Percentiles rank a stretch among this genome's conserved stretches.
phyloP scores from a whole-genome alignment of 2,797 vertebrate genomes.

The Melanotaenia trifasciata region DNA sequence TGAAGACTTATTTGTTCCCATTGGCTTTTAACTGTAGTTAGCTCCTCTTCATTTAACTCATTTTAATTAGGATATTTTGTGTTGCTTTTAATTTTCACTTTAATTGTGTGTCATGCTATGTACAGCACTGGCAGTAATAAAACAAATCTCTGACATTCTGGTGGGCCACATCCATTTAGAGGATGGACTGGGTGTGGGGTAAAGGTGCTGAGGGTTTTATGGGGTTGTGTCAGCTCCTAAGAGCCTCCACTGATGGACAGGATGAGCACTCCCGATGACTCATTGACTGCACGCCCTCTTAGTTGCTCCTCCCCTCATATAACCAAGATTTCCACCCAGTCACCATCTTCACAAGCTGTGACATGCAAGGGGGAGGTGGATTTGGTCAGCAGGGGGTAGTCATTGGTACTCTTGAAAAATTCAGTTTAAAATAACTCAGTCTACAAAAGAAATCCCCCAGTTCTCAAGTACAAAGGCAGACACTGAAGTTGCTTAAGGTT shows the following conservation, averaged over 20 bases:
- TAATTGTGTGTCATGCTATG: no score
- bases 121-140: not conserved
- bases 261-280: slow-evolving; percentile 56
- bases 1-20: no score
- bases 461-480: not conserved
- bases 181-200: slow-evolving; percentile 55
- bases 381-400: not conserved
- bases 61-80: no score
- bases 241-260: slow-evolving; percentile 49
- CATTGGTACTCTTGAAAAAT: not conserved
- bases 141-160: slow-evolving; percentile 6
- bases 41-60: no score
- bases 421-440: not conserved
- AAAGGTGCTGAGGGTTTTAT: slow-evolving; percentile 64
- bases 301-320: slow-evolving; percentile 32
- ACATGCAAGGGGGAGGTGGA: slow-evolving; percentile 3
- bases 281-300: slow-evolving; percentile 37
- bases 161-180: slow-evolving; percentile 33
- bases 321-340: slow-evolving; percentile 6
- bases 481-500: not conserved
- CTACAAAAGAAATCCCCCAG: not conserved
- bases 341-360: not conserved
- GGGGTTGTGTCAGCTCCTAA: slow-evolving; percentile 41
- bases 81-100: no score
- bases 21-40: no score